phyloP scores from a whole-genome alignment of 2,797 vertebrate species.

The Sebastes variabilis region DNA sequence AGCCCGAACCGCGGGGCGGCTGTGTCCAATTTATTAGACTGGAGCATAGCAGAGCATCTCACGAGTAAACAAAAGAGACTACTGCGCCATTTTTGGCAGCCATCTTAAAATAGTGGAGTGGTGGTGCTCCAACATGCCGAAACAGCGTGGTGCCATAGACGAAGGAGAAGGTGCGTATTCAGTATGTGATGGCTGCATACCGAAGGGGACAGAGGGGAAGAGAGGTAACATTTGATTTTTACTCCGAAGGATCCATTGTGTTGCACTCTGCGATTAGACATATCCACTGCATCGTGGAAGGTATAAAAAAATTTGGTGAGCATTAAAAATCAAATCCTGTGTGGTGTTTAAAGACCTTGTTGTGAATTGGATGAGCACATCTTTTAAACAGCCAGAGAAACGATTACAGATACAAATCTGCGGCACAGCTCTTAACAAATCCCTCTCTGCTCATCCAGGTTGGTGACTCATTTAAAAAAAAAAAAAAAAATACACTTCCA shows the following conservation, averaged over 20 bases:
- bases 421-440: not conserved
- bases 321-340: not conserved
- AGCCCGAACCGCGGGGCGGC: constrained; percentile 53
- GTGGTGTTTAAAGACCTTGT: not conserved
- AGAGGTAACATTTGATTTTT: constrained; percentile 7
- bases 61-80: constrained; percentile 68
- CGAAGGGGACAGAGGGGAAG: not conserved
- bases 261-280: not conserved
- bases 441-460: not conserved
- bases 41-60: constrained; percentile 63
- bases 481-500: not conserved
- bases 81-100: constrained; percentile 70
- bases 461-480: not conserved
- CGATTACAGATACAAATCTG: not conserved
- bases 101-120: constrained; percentile 65
- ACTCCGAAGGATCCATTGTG: not conserved
- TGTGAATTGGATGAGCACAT: not conserved
- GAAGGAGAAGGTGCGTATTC: constrained; percentile 17
- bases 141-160: constrained; percentile 15
- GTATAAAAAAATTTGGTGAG: not conserved
- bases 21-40: constrained; percentile 77
- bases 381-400: not conserved
- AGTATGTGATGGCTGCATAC: constrained; percentile 8
- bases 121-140: constrained; percentile 29
- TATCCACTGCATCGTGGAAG: not conserved